These are phyloP conservation scores for Amblyopsis hoosieri DNA, from an alignment of 2,797 vertebrate genomes.

Conservation along the genomic window DNA sequence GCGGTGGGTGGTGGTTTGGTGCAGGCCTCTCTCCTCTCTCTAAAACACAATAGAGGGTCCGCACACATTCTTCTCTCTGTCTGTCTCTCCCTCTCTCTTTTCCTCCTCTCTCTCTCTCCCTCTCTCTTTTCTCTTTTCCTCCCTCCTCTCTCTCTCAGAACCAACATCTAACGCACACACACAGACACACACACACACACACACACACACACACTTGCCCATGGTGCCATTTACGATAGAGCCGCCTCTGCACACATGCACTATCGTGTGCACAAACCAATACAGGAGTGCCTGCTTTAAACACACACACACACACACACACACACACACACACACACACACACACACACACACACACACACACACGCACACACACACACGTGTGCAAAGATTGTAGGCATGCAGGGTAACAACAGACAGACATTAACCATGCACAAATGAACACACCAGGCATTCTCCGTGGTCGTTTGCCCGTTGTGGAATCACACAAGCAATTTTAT, in stretches of 20 bases:
- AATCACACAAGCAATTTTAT: no score
- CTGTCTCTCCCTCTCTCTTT: conserved; percentile 9
- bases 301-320: background rate
- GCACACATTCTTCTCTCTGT: conserved; percentile 9
- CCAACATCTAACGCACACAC: background rate
- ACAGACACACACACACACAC: background rate
- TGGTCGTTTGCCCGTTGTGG: no score
- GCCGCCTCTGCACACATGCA: no score
- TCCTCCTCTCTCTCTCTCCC: background rate
- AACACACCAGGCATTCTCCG: no score
- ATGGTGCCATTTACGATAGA: no score
- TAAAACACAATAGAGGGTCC: conserved; percentile 58
- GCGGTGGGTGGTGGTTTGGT: conserved; percentile 30
- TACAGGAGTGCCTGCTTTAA: no score
- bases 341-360: background rate
- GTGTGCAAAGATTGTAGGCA: background rate
- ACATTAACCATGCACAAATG: background rate
- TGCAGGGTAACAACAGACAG: background rate
- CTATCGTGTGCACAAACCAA: no score
- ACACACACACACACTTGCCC: no score
- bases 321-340: no score
- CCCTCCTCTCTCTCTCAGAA: background rate
- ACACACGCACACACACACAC: background rate
- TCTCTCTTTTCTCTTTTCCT: conserved; percentile 21
- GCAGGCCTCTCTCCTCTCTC: conserved; percentile 59